Evolutionary conservation across 2,888 invertebrate species (phyloP), one percentile per base, ranked within the genome.

Genomic region (Amblyjoppa fuscipennis): DNA sequence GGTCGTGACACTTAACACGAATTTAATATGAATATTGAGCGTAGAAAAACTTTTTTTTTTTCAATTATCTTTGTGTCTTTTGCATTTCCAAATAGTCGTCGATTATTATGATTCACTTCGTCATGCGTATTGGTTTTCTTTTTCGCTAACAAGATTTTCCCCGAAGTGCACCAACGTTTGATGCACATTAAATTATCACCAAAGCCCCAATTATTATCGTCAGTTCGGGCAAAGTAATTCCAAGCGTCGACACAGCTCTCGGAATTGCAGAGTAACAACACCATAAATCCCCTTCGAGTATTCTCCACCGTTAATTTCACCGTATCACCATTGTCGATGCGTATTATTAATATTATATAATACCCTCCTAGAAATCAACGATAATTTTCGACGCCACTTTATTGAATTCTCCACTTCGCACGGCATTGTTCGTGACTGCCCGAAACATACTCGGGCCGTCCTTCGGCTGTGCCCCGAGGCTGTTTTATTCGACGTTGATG

Each of bases 401-500:
- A 64, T 64, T 64, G 61, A 64, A 64, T 64, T 64, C 31, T 1
- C 16, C 2, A 7, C 16, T 16, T 64, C 7, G n/a, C 7, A 5
- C 31, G 5, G 61, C n/a, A 64, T 64, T 64, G 34, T 34, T 7
- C n/a, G 61, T 31, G 61, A 45, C 31, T 4, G n/a, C 13, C 16
- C 34, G 7, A 34, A 64, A 64, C 61, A 64, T n/a, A 34, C 16
- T 13, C 16, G 11, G 45, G 13, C 31, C 31, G n/a, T 64, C n/a
- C 31, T 64, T 34, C 34, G 34, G 7, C 16, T 5, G 3, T 0
- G 13, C 16, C 34, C 34, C 28, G 16, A 2, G 34, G 6, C 20
- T 20, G 34, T 13, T n/a, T 34, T 64, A 34, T 64, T 64, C 16
- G 61, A 64, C 61, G 34, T 64, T 31, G 31, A 64, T 64, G 61